Conservation (phyloP, 2,888 invertebrate genomes). For the Cerastis rubricosa region DNA sequence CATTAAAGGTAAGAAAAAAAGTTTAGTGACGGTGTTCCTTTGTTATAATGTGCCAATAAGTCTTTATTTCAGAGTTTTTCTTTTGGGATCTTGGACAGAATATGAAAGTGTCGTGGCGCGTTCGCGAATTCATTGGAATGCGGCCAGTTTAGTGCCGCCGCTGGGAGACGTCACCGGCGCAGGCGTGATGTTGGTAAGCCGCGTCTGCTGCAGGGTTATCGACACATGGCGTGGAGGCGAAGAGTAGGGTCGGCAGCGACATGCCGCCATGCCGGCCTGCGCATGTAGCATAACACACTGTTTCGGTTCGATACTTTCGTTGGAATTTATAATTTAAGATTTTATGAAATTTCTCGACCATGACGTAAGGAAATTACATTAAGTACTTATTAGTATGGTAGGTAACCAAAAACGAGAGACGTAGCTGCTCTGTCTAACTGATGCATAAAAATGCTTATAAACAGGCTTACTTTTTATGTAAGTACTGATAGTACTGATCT, state of each 20-base stretch:
- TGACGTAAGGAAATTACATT: slow-evolving; percentile 63
- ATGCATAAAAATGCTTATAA: slow-evolving; percentile 17
- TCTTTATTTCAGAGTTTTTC: slow-evolving; percentile 26
- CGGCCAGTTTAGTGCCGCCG: slow-evolving; percentile 83
- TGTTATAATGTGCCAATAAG: slow-evolving; percentile 48
- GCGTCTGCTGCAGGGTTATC: slow-evolving; percentile 87
- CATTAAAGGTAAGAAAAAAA: slow-evolving; percentile 25
- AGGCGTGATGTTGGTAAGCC: slow-evolving; percentile 86
- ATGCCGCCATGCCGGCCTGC: slow-evolving; percentile 75
- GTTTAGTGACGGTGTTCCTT: slow-evolving; percentile 28
- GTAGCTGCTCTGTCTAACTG: neutral
- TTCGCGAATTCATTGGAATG: slow-evolving; percentile 86
- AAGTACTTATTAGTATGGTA: slow-evolving; percentile 46
- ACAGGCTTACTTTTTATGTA: slow-evolving; percentile 10
- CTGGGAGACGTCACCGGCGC: slow-evolving; percentile 84
- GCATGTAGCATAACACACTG: slow-evolving; percentile 82
- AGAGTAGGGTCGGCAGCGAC: slow-evolving; percentile 80
- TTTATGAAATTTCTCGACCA: slow-evolving; percentile 68
- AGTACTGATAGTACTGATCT: slow-evolving; percentile 17
- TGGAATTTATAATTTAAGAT: slow-evolving; percentile 73
- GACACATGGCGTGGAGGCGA: slow-evolving; percentile 84
- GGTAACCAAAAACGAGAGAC: slow-evolving; percentile 31
- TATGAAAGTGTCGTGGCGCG: slow-evolving; percentile 77
- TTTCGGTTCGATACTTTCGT: slow-evolving; percentile 85
- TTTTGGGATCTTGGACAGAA: slow-evolving; percentile 43